These are phyloP conservation scores for Hippoglossus stenolepis DNA, from an alignment of 2,113 vertebrate genomes.

Conservation along the genomic window DNA sequence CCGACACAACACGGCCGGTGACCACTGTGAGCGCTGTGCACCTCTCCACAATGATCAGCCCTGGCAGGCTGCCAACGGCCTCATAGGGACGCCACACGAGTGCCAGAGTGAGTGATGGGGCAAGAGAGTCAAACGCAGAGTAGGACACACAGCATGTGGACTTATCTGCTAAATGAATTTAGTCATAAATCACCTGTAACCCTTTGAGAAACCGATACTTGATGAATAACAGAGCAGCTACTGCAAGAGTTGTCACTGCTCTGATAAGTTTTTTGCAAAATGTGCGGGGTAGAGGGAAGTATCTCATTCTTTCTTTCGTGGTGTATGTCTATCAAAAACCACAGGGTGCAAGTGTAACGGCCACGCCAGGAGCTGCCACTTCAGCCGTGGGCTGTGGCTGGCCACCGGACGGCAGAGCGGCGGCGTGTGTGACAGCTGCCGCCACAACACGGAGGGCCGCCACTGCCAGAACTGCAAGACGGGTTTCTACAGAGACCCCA, in stretches of 20 bases:
- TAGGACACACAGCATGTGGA: conserved; percentile 41
- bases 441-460: conserved; percentile 91
- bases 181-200: conserved; percentile 49
- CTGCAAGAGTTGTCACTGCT: background rate
- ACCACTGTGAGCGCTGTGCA: conserved; percentile 92
- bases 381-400: conserved; percentile 87
- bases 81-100: conserved; percentile 86
- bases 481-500: conserved; percentile 91
- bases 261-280: background rate
- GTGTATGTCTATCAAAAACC: conserved; percentile 7
- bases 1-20: conserved; percentile 92
- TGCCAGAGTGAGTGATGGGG: conserved; percentile 89
- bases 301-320: background rate
- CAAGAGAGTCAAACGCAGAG: conserved; percentile 48
- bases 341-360: conserved; percentile 94
- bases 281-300: background rate
- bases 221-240: conserved; percentile 31
- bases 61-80: conserved; percentile 91
- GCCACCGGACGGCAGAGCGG: conserved; percentile 88
- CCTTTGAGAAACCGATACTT: conserved; percentile 13
- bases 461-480: conserved; percentile 90
- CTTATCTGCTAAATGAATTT: conserved; percentile 42
- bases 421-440: conserved; percentile 88
- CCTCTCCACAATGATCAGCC: conserved; percentile 91
- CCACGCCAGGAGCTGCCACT: conserved; percentile 90